Evolutionary conservation across 2,113 vertebrate species (phyloP), one percentile per base, ranked within the genome.

Genomic region (Seriola aureovittata): DNA sequence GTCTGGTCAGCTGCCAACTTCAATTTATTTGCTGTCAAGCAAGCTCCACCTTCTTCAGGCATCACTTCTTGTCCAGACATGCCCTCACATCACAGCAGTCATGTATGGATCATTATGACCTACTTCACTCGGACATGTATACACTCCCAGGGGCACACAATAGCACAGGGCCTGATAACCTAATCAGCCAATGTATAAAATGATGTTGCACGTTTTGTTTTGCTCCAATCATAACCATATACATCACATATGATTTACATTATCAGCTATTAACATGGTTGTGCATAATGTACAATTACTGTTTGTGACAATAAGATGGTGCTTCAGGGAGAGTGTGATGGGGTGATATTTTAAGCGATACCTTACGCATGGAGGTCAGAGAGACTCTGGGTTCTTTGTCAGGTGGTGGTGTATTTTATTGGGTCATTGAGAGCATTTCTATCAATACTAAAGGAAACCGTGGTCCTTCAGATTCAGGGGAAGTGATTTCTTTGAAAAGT

Each of bases 1-100:
- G 46, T 16, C 62, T 40, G 54, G 78, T 73, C 67, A 38, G n/a
- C 63, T 66, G 62, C 68, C 62, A 72, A 23, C 54, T 54, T 60
- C 6, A 38, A 32, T 69, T 38, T 40, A 48, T 82, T 72, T 64
- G 32, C 2, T 1, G 46, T 84, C 8, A 58, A n/a, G 66, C 10
- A 75, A 71, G 46, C 21, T 50, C 70, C 36, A 46, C 64, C 59
- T 38, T 58, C n/a, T 44, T 25, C 38, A 46, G 25, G 21, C 21
- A 46, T 44, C 17, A 34, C 50, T 9, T 5, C 48, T 34, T 77
- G 21, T 67, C 17, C 54, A 42, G 68, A n/a, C 34, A 17, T 10
- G 29, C 34, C 52, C 42, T 71, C 1, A 29, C 16, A 59, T 14
- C 36, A 23, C 36, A 40, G 4, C 19, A 71, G 70, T 57, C 70